phyloP scores from a whole-genome alignment of 2,888 invertebrate species.

The Ephialtes manifestator region DNA sequence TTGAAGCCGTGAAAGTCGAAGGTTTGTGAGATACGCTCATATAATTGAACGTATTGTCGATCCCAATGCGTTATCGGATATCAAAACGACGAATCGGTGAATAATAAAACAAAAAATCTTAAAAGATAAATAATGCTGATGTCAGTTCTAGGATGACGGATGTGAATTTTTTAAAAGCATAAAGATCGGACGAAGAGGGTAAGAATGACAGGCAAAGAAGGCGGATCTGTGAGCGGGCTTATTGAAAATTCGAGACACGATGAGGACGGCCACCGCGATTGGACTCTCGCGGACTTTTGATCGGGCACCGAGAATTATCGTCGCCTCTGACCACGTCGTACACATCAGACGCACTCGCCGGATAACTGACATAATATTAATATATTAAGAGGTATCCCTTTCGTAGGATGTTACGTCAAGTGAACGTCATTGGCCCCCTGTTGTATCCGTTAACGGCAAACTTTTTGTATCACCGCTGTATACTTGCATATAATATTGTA shows the following conservation, averaged over 20 bases:
- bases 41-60: too few species aligned
- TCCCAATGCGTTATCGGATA: not conserved
- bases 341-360: constrained; percentile 57
- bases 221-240: constrained; percentile 75
- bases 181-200: constrained; percentile 23
- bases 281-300: constrained; percentile 83
- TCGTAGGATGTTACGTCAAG: constrained; percentile 58
- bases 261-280: constrained; percentile 77
- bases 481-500: constrained; percentile 5
- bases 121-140: too few species aligned
- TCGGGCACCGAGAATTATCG: constrained; percentile 80
- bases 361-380: constrained; percentile 66
- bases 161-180: not conserved
- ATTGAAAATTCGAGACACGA: constrained; percentile 79
- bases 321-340: constrained; percentile 67
- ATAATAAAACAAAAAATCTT: not conserved
- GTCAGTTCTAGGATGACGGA: not conserved
- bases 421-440: constrained; percentile 17
- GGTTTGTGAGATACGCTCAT: too few species aligned
- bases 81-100: not conserved
- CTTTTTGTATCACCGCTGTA: not conserved
- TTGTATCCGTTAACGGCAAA: constrained; percentile 12
- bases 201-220: constrained; percentile 67
- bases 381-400: constrained; percentile 56
- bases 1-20: too few species aligned